A percentile compares a stretch with the other conserved stretches of the same genome.
Evolutionary conservation across 2,797 vertebrate genomes (phyloP).

Genomic region (Thaleichthys pacificus): DNA sequence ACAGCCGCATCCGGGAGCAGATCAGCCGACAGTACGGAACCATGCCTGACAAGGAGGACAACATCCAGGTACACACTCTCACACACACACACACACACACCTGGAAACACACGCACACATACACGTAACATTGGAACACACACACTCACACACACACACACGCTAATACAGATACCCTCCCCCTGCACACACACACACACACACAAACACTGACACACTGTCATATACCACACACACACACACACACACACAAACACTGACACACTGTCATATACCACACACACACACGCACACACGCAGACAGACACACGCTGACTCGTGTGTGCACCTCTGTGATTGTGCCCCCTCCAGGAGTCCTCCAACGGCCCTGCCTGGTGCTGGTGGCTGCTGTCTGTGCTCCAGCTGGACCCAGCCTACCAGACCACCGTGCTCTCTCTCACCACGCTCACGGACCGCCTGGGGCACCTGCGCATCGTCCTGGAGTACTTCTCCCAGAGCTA

Average conservation of each 20-base stretch:
- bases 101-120: background rate
- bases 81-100: background rate
- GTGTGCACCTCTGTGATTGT: background rate
- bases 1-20: conserved; percentile 73
- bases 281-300: background rate
- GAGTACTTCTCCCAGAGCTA: conserved; percentile 82
- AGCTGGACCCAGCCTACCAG: conserved; percentile 85
- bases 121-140: background rate
- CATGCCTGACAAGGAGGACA: conserved; percentile 82
- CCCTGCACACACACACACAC: background rate
- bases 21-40: conserved; percentile 77
- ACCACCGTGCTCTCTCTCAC: conserved; percentile 82
- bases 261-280: background rate
- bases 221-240: background rate
- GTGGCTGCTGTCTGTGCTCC: conserved; percentile 90
- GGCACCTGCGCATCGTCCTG: conserved; percentile 82
- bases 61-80: conserved; percentile 76
- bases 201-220: background rate
- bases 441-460: conserved; percentile 81
- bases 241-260: background rate
- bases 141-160: background rate
- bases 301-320: too few relatives aligned
- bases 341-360: conserved; percentile 69
- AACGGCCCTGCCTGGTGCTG: conserved; percentile 89
- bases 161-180: too few relatives aligned